A percentile compares a stretch with the other conserved stretches of the same genome.
phyloP scores from a whole-genome alignment of 2,888 invertebrate species.

The Zygaena filipendulae region DNA sequence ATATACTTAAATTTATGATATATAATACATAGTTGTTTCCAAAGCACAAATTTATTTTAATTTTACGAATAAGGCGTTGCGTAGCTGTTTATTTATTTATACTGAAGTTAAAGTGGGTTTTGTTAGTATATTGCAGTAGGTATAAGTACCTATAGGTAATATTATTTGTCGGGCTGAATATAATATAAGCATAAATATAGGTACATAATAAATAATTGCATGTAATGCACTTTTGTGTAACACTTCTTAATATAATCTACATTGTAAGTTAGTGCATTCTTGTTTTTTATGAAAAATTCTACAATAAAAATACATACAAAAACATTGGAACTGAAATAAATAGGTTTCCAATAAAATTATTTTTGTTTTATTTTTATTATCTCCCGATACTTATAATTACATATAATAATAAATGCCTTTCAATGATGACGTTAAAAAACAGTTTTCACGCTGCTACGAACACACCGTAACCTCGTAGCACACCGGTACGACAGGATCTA shows the following conservation, averaged over 20 bases:
- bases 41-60: conserved; percentile 31
- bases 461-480: too few relatives aligned
- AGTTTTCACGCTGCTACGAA: too few relatives aligned
- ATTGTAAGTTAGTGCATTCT: conserved; percentile 42
- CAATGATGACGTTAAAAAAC: too few relatives aligned
- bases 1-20: conserved; percentile 6
- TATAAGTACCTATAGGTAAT: too few relatives aligned
- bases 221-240: conserved; percentile 54
- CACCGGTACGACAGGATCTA: too few relatives aligned
- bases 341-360: conserved; percentile 27
- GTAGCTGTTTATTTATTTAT: conserved; percentile 36
- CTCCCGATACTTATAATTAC: too few relatives aligned
- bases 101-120: conserved; percentile 31
- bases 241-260: too few relatives aligned
- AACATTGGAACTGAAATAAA: conserved; percentile 46
- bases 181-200: too few relatives aligned
- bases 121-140: conserved; percentile 37
- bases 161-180: too few relatives aligned
- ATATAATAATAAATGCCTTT: too few relatives aligned
- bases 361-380: conserved; percentile 17
- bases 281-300: conserved; percentile 38
- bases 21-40: conserved; percentile 24
- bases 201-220: conserved; percentile 39
- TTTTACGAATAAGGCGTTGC: conserved; percentile 28
- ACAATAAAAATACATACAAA: too few relatives aligned